phyloP scores from a whole-genome alignment of 1,140 invertebrate species.

The Atta cephalotes region DNA sequence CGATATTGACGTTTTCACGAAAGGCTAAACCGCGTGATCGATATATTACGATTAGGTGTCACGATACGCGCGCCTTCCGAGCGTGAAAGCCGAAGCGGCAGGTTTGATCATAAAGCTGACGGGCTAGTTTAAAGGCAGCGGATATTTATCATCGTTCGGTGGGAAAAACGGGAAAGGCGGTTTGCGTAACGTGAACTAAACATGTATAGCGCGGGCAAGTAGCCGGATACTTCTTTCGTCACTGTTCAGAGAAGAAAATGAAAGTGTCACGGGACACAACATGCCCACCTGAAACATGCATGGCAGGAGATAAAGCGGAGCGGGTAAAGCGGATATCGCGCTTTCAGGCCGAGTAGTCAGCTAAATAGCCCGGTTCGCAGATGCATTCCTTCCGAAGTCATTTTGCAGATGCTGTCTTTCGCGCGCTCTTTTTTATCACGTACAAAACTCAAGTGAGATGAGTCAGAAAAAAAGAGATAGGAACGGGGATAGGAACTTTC shows the following conservation, averaged over 20 bases:
- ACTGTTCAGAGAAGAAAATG: slow-evolving; percentile 20
- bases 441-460: slow-evolving; percentile 57
- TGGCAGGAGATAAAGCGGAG: slow-evolving; percentile 11
- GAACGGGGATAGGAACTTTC: slow-evolving; percentile 17
- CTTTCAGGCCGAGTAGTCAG: slow-evolving; percentile 55
- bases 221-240: slow-evolving; percentile 33
- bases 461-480: slow-evolving; percentile 48
- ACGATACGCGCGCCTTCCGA: slow-evolving; percentile 37
- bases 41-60: slow-evolving; percentile 74
- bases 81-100: slow-evolving; percentile 53
- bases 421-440: slow-evolving; percentile 29
- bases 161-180: slow-evolving; percentile 36
- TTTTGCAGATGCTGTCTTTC: slow-evolving; percentile 13
- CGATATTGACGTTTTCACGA: slow-evolving; percentile 74
- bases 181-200: slow-evolving; percentile 26
- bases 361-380: slow-evolving; percentile 43
- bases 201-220: not conserved
- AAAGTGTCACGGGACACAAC: slow-evolving; percentile 23
- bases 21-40: slow-evolving; percentile 73
- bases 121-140: slow-evolving; percentile 52
- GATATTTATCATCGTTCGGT: slow-evolving; percentile 56
- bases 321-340: slow-evolving; percentile 45
- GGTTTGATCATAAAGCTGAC: slow-evolving; percentile 49
- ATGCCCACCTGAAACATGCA: not conserved
- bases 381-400: slow-evolving; percentile 42